phyloP scores from a whole-genome alignment of 2,113 vertebrate genomes.

The Gymnobelideus leadbeateri region DNA sequence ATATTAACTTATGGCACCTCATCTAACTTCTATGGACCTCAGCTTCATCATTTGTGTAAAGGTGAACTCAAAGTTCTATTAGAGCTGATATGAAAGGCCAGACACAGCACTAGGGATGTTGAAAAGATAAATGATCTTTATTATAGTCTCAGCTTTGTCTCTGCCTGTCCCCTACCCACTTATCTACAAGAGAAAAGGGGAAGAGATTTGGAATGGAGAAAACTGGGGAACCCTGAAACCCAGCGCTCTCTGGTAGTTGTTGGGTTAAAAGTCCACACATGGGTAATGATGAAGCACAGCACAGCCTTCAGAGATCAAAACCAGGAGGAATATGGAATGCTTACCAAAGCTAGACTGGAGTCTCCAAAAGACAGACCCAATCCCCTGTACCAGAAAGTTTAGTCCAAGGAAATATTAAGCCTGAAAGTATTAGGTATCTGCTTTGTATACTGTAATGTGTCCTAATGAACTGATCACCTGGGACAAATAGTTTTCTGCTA shows the following conservation, averaged over 20 bases:
- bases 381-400: not conserved
- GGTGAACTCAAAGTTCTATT: not conserved
- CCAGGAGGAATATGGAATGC: not conserved
- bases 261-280: not conserved
- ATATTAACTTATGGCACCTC: not conserved
- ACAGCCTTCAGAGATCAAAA: not conserved
- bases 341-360: not conserved
- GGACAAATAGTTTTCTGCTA: not conserved
- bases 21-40: not conserved
- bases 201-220: not conserved
- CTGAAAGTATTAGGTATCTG: not conserved
- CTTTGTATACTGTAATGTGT: not conserved
- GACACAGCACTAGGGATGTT: not conserved
- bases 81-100: not conserved
- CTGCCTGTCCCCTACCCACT: not conserved
- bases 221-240: not conserved
- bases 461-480: not conserved
- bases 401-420: not conserved
- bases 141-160: not conserved
- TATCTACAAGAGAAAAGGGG: not conserved
- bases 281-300: not conserved
- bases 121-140: not conserved
- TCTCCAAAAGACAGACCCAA: not conserved
- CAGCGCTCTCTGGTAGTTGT: not conserved
- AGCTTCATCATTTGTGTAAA: not conserved